phyloP scores from a whole-genome alignment of 2,888 invertebrate genomes.

The Chaetoderma sp. region DNA sequence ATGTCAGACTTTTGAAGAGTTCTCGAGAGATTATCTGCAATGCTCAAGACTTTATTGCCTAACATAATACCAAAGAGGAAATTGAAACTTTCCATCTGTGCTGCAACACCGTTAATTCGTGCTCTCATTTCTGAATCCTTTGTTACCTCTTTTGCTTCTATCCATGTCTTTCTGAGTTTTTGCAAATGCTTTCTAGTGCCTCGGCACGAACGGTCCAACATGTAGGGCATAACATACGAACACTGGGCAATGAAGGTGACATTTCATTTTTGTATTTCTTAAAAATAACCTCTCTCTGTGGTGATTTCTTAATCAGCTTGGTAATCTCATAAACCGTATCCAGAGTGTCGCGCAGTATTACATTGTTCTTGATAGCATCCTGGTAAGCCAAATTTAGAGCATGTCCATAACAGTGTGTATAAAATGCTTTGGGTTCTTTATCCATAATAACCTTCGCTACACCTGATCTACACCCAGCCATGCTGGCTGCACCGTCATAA shows the following conservation, averaged over 20 bases:
- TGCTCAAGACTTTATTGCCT: too few relatives aligned
- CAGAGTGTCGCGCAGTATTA: slow-evolving; percentile 26
- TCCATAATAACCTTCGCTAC: slow-evolving; percentile 22
- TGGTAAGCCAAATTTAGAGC: slow-evolving; percentile 25
- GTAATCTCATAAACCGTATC: slow-evolving; percentile 34
- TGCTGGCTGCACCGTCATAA: slow-evolving; percentile 38
- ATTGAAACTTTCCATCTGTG: too few relatives aligned
- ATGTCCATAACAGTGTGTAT: slow-evolving; percentile 36
- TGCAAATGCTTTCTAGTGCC: slow-evolving; percentile 9
- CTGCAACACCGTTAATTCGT: too few relatives aligned
- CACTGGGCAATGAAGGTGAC: slow-evolving; percentile 24
- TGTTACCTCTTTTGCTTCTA: neutral
- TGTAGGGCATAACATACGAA: slow-evolving; percentile 29
- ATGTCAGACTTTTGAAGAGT: too few relatives aligned
- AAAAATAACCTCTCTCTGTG: slow-evolving; percentile 28
- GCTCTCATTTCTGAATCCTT: neutral
- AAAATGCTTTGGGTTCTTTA: slow-evolving; percentile 24
- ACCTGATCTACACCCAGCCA: slow-evolving; percentile 34
- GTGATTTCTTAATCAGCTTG: slow-evolving; percentile 34
- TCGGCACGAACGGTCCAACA: slow-evolving; percentile 34
- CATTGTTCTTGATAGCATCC: slow-evolving; percentile 23
- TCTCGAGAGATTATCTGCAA: too few relatives aligned
- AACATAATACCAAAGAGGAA: too few relatives aligned
- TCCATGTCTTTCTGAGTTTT: slow-evolving; percentile 3
- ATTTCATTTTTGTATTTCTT: slow-evolving; percentile 24